phyloP scores from a whole-genome alignment of 2,797 vertebrate species.

The Falco biarmicus region DNA sequence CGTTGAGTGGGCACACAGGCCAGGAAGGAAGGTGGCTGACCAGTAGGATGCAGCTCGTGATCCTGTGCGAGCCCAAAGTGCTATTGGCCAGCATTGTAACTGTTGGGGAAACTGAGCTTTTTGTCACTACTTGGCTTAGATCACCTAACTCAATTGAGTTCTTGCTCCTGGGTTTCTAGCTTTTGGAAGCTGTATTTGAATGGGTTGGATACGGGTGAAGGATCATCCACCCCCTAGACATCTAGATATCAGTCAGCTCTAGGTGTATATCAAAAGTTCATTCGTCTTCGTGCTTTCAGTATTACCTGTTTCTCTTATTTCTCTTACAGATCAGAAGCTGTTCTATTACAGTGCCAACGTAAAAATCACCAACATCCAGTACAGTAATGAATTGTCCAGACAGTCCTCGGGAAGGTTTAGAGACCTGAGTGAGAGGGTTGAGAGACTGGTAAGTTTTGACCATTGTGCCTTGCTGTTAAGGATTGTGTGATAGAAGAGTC shows the following conservation, averaged over 20 bases:
- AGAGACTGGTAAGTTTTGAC: constrained; percentile 76
- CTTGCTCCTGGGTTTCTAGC: not conserved
- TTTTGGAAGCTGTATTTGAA: not conserved
- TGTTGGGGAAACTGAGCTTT: not conserved
- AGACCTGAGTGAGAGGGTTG: constrained; percentile 72
- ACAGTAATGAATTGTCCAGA: constrained; percentile 68
- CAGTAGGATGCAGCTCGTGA: not conserved
- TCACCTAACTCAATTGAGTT: not conserved
- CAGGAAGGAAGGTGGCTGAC: not conserved
- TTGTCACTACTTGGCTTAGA: not conserved
- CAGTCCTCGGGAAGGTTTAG: constrained; percentile 72
- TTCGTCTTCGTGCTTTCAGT: not conserved
- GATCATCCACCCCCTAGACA: not conserved
- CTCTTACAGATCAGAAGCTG: constrained; percentile 72
- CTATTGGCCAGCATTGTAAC: not conserved
- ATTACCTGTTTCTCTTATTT: constrained; percentile 15
- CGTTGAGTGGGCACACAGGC: not conserved
- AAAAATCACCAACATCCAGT: constrained; percentile 70
- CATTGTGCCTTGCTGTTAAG: not conserved
- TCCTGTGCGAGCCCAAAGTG: not conserved
- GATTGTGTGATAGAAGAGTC: not conserved
- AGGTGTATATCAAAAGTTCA: not conserved
- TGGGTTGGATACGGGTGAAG: not conserved
- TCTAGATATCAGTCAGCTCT: not conserved
- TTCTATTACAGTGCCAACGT: constrained; percentile 75